phyloP scores from a whole-genome alignment of 2,113 vertebrate genomes.

The Arizona elegans region DNA sequence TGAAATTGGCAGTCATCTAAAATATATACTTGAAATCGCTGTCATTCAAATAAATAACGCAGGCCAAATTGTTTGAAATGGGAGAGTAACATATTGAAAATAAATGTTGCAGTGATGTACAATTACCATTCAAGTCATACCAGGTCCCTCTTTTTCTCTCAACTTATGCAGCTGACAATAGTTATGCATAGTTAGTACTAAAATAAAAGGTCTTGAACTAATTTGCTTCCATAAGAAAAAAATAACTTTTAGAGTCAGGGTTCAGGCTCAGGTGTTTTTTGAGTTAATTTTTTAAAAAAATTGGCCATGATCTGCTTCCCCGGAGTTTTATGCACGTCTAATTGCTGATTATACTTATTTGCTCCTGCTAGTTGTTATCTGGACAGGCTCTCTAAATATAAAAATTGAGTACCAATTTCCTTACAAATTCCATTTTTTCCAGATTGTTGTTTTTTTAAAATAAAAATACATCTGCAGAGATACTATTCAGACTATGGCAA shows the following conservation, averaged over 20 bases:
- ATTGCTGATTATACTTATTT: conserved; percentile 55
- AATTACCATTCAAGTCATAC: background rate
- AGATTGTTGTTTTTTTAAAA: too few species aligned
- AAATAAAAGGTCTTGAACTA: conserved; percentile 55
- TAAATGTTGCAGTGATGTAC: background rate
- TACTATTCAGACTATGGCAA: background rate
- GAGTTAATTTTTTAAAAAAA: conserved; percentile 25
- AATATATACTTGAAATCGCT: background rate
- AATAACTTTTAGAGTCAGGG: conserved; percentile 43
- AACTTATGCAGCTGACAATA: conserved; percentile 26
- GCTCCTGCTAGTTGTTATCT: conserved; percentile 28
- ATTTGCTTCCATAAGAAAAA: conserved; percentile 48
- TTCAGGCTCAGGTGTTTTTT: conserved; percentile 56
- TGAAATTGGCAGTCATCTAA: background rate
- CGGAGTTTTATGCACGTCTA: conserved; percentile 50
- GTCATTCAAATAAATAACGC: background rate
- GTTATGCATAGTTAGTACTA: conserved; percentile 36
- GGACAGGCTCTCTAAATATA: background rate
- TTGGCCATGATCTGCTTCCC: conserved; percentile 58
- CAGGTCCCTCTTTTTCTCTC: background rate
- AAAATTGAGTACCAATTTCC: background rate
- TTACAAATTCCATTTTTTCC: background rate
- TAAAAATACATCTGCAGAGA: background rate
- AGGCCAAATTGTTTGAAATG: background rate
- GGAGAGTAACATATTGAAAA: background rate